A percentile compares a stretch with the other conserved stretches of the same genome.
These are phyloP conservation scores for Mnemiopsis leidyi DNA, from an alignment of 37 sponge, comb jelly and placozoan species.

Conservation along the genomic window DNA sequence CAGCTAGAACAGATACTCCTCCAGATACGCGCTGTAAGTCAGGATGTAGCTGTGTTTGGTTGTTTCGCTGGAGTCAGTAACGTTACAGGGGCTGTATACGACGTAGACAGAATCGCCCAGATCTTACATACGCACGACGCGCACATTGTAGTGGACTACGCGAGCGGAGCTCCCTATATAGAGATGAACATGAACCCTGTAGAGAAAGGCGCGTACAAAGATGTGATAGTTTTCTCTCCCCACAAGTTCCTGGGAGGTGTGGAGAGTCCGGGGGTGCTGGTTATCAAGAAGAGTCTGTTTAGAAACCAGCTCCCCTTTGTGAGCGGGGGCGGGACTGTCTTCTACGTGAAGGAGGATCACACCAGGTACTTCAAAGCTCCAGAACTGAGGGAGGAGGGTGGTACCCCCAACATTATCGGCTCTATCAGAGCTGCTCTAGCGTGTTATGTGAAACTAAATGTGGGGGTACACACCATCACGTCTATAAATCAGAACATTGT, in stretches of 20 bases:
- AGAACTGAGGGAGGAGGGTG: conserved; percentile 83
- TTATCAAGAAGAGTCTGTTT: conserved; percentile 85
- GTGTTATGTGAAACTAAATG: conserved; percentile 74
- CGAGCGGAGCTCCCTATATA: conserved; percentile 72
- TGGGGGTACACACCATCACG: conserved; percentile 41
- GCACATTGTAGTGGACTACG: conserved; percentile 42
- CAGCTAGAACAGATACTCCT: conserved; percentile 3
- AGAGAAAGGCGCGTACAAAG: conserved; percentile 69
- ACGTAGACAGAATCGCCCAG: conserved; percentile 46
- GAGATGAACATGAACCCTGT: conserved; percentile 82
- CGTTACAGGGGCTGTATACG: conserved; percentile 48
- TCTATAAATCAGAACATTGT: background rate
- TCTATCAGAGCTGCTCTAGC: conserved; percentile 85
- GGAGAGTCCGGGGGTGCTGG: conserved; percentile 83
- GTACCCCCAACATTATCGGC: conserved; percentile 85
- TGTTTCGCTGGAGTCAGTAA: conserved; percentile 53
- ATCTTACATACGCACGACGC: conserved; percentile 23
- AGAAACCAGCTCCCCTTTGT: conserved; percentile 68
- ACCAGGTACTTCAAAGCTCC: conserved; percentile 61
- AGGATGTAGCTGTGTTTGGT: conserved; percentile 11
- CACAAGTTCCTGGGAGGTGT: conserved; percentile 95
- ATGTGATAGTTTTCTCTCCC: conserved; percentile 85
- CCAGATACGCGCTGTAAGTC: background rate
- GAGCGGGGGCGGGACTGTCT: conserved; percentile 91
- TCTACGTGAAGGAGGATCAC: conserved; percentile 83